Evolutionary conservation across 2,113 vertebrate species (phyloP).

Genomic region (Stomatorhinus ivindoensis): DNA sequence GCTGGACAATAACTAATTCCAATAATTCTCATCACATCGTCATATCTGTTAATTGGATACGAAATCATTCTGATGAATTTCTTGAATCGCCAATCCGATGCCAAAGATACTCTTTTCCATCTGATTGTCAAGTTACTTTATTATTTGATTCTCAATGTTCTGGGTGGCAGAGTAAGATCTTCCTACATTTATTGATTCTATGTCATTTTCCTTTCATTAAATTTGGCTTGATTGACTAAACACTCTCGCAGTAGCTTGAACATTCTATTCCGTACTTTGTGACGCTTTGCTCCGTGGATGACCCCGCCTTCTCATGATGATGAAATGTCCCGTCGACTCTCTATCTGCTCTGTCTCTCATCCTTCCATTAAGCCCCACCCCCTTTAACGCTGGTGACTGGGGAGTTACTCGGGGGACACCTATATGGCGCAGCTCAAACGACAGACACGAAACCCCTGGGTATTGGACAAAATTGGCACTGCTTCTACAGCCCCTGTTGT

Average conservation of each 20-base stretch:
- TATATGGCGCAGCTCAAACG: neutral
- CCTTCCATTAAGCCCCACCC: constrained; percentile 30
- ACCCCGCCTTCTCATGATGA: constrained; percentile 48
- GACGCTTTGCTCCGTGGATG: constrained; percentile 46
- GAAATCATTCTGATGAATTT: constrained; percentile 8
- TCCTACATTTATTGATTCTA: constrained; percentile 55
- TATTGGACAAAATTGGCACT: neutral
- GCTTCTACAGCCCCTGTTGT: neutral
- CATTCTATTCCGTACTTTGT: neutral
- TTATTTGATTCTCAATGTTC: constrained; percentile 46
- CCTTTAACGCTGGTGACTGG: constrained; percentile 37
- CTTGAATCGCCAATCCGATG: neutral
- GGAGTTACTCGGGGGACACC: neutral
- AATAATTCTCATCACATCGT: neutral
- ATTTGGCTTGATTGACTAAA: constrained; percentile 22
- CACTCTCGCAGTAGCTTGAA: neutral
- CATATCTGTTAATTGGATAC: neutral
- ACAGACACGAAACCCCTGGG: neutral
- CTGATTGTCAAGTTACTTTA: constrained; percentile 41
- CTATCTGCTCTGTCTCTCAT: constrained; percentile 50
- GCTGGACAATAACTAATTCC: neutral
- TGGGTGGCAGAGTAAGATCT: constrained; percentile 47
- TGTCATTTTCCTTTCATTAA: constrained; percentile 57
- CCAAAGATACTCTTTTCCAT: constrained; percentile 23
- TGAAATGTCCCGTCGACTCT: constrained; percentile 41